Percentiles rank a stretch among this genome's conserved stretches.
Conservation (phyloP, 2,113 vertebrate genomes). For the Arizona elegans region DNA sequence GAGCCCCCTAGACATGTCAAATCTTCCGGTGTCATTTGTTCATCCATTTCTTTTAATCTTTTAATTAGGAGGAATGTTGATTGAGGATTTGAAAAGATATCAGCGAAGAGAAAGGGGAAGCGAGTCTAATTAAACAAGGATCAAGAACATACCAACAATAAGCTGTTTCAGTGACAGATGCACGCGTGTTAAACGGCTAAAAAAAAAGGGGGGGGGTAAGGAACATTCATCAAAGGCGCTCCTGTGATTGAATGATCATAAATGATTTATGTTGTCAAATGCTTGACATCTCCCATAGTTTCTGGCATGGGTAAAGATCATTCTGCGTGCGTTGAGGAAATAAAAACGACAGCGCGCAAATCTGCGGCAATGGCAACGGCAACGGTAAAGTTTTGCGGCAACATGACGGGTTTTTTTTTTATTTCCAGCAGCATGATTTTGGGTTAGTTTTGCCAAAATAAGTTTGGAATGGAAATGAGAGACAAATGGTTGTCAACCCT, state of each 20-base stretch:
- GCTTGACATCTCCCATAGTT: background rate
- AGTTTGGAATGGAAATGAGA: background rate
- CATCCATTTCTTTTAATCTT: background rate
- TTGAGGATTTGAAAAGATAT: background rate
- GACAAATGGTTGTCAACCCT: background rate
- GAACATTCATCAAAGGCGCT: background rate
- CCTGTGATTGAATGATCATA: background rate
- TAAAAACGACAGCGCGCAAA: background rate
- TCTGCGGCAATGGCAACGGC: background rate
- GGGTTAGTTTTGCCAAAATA: background rate
- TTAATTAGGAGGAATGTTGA: background rate
- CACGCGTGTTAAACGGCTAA: background rate
- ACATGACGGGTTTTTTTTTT: background rate
- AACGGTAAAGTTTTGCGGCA: background rate
- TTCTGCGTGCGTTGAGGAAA: background rate
- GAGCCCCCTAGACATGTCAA: background rate
- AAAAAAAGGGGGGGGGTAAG: background rate
- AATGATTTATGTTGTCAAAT: background rate
- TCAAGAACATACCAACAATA: background rate
- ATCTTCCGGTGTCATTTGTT: background rate
- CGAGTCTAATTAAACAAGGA: background rate
- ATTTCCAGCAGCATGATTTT: background rate
- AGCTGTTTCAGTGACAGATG: background rate
- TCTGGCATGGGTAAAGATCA: background rate
- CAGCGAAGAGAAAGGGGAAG: background rate